These are phyloP conservation scores for Lissonota sp. DNA, from an alignment of 2,888 invertebrate species.

Conservation along the genomic window DNA sequence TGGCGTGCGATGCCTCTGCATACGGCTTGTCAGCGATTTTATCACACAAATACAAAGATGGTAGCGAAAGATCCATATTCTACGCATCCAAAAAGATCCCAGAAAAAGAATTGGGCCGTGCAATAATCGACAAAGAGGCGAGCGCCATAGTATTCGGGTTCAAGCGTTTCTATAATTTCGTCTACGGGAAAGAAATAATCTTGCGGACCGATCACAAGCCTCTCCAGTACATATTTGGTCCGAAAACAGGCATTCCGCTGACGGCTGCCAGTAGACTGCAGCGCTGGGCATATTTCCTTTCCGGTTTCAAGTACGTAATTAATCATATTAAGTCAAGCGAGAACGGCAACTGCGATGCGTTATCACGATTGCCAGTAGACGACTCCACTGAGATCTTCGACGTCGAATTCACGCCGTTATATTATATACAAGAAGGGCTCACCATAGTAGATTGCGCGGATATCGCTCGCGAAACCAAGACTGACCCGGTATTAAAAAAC, in stretches of 20 bases:
- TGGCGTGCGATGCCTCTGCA: constrained; percentile 1
- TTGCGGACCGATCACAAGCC: constrained; percentile 15
- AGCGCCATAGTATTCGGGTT: constrained; percentile 5
- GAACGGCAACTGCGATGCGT: constrained; percentile 53
- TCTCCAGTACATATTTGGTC: constrained; percentile 7
- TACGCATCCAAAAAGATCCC: constrained; percentile 22
- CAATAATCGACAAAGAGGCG: constrained; percentile 11
- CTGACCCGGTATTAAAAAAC: background rate
- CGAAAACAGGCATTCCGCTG: constrained; percentile 12
- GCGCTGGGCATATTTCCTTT: constrained; percentile 16
- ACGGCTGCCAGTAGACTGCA: constrained; percentile 9
- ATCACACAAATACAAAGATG: constrained; percentile 13
- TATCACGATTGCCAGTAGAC: constrained; percentile 48
- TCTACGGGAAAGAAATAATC: constrained; percentile 10
- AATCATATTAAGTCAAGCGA: constrained; percentile 49
- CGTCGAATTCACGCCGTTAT: background rate
- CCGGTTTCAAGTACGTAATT: constrained; percentile 5
- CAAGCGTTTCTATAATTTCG: constrained; percentile 9
- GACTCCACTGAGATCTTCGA: constrained; percentile 33
- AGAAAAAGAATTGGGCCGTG: constrained; percentile 2
- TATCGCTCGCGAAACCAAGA: constrained; percentile 3
- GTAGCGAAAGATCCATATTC: constrained; percentile 3
- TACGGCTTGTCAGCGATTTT: constrained; percentile 15
- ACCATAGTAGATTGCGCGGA: background rate
- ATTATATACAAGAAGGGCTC: background rate